Percentiles rank a stretch among this genome's conserved stretches.
These are phyloP conservation scores for Campylomormyrus numenius DNA, from an alignment of 2,113 vertebrate genomes.

Conservation along the genomic window DNA sequence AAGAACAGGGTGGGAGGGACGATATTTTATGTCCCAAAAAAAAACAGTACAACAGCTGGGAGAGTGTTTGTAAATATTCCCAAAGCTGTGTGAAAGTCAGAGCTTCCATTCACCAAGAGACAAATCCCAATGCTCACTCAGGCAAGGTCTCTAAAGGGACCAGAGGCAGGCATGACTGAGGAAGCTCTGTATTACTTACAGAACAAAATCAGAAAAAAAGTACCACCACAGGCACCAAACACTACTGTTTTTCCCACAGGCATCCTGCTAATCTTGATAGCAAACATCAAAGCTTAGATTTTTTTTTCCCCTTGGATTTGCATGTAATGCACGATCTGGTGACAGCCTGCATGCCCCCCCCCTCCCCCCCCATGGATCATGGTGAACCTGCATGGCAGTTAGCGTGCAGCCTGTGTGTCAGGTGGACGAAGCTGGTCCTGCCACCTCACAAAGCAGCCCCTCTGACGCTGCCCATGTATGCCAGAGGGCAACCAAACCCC, in stretches of 20 bases:
- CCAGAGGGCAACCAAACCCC: not conserved
- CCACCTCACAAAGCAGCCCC: not conserved
- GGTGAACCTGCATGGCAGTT: not conserved
- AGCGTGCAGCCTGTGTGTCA: not conserved
- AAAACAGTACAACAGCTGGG: conserved; percentile 17
- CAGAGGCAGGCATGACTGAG: not conserved
- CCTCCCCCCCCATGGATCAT: not conserved
- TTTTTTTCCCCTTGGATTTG: not conserved
- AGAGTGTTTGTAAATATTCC: conserved; percentile 23
- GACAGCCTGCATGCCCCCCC: not conserved
- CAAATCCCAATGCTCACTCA: conserved; percentile 7
- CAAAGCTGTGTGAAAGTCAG: conserved; percentile 3
- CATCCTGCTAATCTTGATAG: not conserved
- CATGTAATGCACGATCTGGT: not conserved
- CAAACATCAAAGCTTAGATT: not conserved
- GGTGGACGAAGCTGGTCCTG: not conserved
- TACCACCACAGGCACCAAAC: not conserved
- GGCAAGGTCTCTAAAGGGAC: not conserved
- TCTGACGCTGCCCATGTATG: not conserved
- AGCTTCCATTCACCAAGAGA: conserved; percentile 8
- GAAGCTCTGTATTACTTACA: not conserved
- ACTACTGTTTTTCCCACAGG: not conserved
- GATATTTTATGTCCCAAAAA: not conserved
- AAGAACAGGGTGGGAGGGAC: not conserved
- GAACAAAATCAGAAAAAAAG: not conserved